Percentiles rank a stretch among this genome's conserved stretches.
These are phyloP conservation scores for Bubo blakistoni DNA, from an alignment of 2,113 vertebrate species.

Conservation along the genomic window DNA sequence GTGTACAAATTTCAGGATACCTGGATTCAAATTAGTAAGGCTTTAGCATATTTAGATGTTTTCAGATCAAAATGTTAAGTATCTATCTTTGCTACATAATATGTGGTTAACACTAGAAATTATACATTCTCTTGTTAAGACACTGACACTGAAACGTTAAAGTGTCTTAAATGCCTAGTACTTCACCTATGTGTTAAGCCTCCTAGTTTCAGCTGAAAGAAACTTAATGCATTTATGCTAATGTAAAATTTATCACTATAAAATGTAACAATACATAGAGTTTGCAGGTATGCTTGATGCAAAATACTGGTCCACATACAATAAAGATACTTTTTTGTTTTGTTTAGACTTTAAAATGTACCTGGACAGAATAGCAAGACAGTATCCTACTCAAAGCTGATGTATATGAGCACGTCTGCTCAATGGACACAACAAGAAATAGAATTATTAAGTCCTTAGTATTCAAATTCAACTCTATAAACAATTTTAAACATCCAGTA, in stretches of 20 bases:
- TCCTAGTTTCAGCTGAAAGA: background rate
- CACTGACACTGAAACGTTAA: background rate
- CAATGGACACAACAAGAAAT: background rate
- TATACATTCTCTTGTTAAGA: background rate
- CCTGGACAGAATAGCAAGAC: background rate
- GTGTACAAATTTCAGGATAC: background rate
- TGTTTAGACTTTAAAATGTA: background rate
- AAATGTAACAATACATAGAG: background rate
- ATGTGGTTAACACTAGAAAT: background rate
- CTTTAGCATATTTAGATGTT: background rate
- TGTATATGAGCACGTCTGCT: background rate
- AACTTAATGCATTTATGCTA: background rate
- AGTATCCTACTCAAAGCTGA: background rate
- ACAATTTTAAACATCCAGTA: background rate
- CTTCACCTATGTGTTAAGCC: background rate
- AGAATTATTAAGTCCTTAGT: background rate
- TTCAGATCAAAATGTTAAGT: background rate
- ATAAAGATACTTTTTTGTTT: background rate
- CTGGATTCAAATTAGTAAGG: background rate
- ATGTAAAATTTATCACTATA: background rate
- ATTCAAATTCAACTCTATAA: background rate
- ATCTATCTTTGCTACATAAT: background rate
- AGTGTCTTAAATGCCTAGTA: background rate
- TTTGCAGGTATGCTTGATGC: background rate
- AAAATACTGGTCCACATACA: background rate